Percentiles rank a stretch among this genome's conserved stretches.
Conservation (phyloP, 2,888 invertebrate genomes). For the Prosapia bicincta region DNA sequence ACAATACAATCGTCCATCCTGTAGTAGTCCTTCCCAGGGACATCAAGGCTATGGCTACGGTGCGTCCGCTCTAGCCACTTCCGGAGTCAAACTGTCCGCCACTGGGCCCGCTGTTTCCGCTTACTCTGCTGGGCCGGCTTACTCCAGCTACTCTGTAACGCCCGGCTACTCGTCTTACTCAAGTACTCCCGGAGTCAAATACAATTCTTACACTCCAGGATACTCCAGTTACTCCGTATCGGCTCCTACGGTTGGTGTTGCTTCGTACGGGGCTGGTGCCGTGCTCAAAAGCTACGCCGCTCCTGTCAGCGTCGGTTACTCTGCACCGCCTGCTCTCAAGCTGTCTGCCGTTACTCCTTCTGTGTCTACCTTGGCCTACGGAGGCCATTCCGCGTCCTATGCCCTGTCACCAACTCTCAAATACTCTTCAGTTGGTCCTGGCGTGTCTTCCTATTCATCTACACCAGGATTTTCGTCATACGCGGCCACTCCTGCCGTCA, state of each 20-base stretch:
- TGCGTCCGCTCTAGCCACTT: neutral
- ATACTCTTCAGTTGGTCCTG: constrained; percentile 8
- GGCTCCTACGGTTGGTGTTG: constrained; percentile 21
- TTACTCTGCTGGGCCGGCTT: constrained; percentile 15
- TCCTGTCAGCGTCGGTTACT: constrained; percentile 40
- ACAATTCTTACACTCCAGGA: constrained; percentile 41
- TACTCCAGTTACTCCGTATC: constrained; percentile 31
- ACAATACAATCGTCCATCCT: constrained; percentile 38
- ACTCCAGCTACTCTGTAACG: constrained; percentile 35
- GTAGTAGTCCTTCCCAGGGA: neutral
- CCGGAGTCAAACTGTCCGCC: constrained; percentile 44
- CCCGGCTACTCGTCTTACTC: constrained; percentile 35
- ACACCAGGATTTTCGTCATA: constrained; percentile 33
- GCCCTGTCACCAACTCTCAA: neutral
- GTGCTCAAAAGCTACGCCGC: neutral
- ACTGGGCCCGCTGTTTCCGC: constrained; percentile 24
- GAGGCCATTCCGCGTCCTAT: constrained; percentile 18
- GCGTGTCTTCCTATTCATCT: constrained; percentile 34
- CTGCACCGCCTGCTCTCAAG: constrained; percentile 46
- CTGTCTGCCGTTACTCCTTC: constrained; percentile 49
- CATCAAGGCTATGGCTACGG: neutral
- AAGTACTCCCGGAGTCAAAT: constrained; percentile 41
- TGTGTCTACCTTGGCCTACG: constrained; percentile 34
- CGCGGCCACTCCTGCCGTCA: constrained; percentile 41
- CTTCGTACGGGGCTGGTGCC: constrained; percentile 38